Conservation (phyloP, 2,888 invertebrate species). For the Ommatoiulus sabulosus region DNA sequence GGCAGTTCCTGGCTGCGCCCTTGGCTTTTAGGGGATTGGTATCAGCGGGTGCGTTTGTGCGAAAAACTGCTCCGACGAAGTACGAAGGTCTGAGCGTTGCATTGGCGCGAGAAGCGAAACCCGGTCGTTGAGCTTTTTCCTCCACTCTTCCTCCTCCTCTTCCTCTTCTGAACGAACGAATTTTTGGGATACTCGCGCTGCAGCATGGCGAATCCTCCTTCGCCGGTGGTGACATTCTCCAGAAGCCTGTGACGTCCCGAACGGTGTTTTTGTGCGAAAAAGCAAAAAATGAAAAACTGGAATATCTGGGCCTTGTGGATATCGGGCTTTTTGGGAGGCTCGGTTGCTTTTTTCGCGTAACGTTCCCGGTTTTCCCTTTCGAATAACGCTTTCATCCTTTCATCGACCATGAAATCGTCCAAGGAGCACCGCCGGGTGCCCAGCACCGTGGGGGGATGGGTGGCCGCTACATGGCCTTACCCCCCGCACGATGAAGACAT, state of each 20-base stretch:
- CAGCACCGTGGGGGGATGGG: constrained; percentile 53
- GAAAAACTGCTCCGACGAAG: neutral
- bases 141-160: neutral
- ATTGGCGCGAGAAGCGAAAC: neutral
- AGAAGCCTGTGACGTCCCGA: too few relatives aligned
- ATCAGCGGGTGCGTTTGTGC: neutral
- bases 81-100: neutral
- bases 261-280: neutral
- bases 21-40: neutral
- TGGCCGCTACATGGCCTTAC: constrained; percentile 51
- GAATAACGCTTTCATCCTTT: neutral
- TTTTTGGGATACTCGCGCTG: neutral
- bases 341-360: neutral
- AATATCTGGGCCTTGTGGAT: neutral
- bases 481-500: constrained; percentile 40
- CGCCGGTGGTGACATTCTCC: too few relatives aligned
- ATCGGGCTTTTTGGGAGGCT: neutral
- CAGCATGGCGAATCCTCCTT: too few relatives aligned
- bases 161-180: neutral
- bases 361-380: neutral
- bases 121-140: constrained; percentile 9
- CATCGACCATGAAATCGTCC: constrained; percentile 4
- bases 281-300: neutral
- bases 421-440: neutral
- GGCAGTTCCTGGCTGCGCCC: neutral